Base-by-base conservation (phyloP, 1,140 invertebrate species). In the Lepidotrigona ventralis region DNA sequence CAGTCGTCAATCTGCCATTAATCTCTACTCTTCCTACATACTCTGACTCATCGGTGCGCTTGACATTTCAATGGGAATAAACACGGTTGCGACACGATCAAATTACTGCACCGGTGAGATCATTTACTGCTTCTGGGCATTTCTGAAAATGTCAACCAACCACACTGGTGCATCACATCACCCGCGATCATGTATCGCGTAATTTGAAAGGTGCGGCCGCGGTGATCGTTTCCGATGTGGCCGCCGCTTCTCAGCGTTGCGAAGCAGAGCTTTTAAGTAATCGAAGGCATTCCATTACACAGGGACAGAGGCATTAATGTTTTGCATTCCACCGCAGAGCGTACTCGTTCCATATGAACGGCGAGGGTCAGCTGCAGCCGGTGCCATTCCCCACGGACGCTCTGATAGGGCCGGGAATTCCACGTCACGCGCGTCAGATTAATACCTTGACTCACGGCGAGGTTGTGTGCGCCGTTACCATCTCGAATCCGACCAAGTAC, bases 381-480 rank as follows among this genome's bases (percentile, higher is more conserved):
- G 98, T 99, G 69, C 97, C 98, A 70, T 99, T 99, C 94, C 98
- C 98, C n/a, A 96, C 98, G 51, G 99, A 99, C 94, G 98, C 98
- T 63, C 95, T 99, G 51, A 96, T 97, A 79, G 98, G 97, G 39
- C 96, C 98, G 26, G 99, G 98, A 17, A 98, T 99, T 91, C 99
- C 99, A 3, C 95, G 98, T 81, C 97, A 98, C 92, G 98, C 98
- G 33, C 95, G 98, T 46, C 97, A 98, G 93, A 98, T 98, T 82
- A 98, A 98, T 91, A 98, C 98, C 8, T 94, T 99, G 85, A 97
- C 96, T 85, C 99, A 99, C 93, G 99, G 99, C 17, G 99, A 99
- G 94, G 93, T 97, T 39, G 96, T 97, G 95, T 99, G 95, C 96
- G 99, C 96, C 93, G 99, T 95, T 94, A 99, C 94, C 95, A 98